Evolutionary conservation across 2,888 invertebrate species (phyloP).

Genomic region (Sabellastarte sp.): DNA sequence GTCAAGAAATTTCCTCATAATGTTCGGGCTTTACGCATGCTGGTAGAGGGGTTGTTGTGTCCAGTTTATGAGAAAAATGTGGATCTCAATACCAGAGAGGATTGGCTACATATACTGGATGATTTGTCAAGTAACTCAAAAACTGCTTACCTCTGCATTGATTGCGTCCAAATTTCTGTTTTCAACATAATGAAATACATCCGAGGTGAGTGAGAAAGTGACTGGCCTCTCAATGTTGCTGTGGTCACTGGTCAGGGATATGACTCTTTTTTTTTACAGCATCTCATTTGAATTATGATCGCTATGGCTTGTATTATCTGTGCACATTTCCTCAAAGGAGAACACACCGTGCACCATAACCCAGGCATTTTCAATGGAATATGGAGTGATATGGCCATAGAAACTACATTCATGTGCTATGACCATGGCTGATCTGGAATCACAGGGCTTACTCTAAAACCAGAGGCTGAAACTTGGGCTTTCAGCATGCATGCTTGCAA

Average conservation of each 20-base stretch:
- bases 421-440: conserved; percentile 13
- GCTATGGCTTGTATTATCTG: no score
- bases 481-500: no score
- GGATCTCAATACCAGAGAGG: neutral
- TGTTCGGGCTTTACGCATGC: conserved; percentile 21
- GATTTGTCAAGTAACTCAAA: neutral
- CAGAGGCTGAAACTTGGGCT: conserved; percentile 6
- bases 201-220: no score
- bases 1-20: conserved; percentile 33
- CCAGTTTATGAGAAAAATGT: neutral
- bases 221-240: conserved; percentile 4
- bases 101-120: no score
- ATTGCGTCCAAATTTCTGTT: conserved; percentile 25
- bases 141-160: conserved; percentile 18
- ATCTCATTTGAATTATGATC: no score
- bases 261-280: no score
- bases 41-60: conserved; percentile 22
- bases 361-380: conserved; percentile 8
- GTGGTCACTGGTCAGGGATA: neutral
- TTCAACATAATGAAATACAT: conserved; percentile 19
- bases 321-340: conserved; percentile 19
- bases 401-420: conserved; percentile 5
- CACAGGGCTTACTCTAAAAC: conserved; percentile 22
- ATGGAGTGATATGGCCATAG: neutral
- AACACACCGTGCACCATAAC: neutral